phyloP scores from a whole-genome alignment of 2,113 vertebrate species.

The Elachura formosa region DNA sequence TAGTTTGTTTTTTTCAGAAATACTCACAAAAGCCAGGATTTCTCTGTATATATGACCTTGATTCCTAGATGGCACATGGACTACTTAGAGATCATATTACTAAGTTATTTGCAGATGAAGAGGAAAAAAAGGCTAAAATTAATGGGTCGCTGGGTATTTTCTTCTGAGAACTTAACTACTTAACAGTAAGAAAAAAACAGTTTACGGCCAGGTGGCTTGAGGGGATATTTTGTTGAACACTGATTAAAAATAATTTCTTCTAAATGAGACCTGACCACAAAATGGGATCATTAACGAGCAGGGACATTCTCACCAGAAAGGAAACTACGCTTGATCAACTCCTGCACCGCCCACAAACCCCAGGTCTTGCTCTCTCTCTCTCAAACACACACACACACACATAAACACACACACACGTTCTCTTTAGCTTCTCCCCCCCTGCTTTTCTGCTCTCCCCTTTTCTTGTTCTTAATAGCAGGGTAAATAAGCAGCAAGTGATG shows the following conservation, averaged over 20 bases:
- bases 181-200: constrained; percentile 69
- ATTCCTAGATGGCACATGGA: constrained; percentile 63
- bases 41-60: constrained; percentile 63
- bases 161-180: constrained; percentile 75
- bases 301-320: constrained; percentile 73
- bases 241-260: constrained; percentile 87
- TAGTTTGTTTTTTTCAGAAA: constrained; percentile 18
- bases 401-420: too few species aligned
- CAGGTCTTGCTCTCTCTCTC: constrained; percentile 42
- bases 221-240: constrained; percentile 78
- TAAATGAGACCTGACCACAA: constrained; percentile 84
- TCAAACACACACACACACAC: not conserved
- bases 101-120: constrained; percentile 65
- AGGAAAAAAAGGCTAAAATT: constrained; percentile 72
- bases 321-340: constrained; percentile 69
- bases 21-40: constrained; percentile 5
- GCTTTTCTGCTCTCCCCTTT: constrained; percentile 34
- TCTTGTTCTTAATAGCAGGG: constrained; percentile 72
- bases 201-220: constrained; percentile 78
- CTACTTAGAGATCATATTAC: constrained; percentile 71
- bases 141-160: constrained; percentile 70
- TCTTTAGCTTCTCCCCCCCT: not conserved
- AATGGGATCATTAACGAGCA: constrained; percentile 76
- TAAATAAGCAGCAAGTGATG: constrained; percentile 77
- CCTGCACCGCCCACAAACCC: constrained; percentile 60